Evolutionary conservation across 2,888 invertebrate species (phyloP), one percentile per base, ranked within the genome.

Genomic region (Petrophora chlorosata): DNA sequence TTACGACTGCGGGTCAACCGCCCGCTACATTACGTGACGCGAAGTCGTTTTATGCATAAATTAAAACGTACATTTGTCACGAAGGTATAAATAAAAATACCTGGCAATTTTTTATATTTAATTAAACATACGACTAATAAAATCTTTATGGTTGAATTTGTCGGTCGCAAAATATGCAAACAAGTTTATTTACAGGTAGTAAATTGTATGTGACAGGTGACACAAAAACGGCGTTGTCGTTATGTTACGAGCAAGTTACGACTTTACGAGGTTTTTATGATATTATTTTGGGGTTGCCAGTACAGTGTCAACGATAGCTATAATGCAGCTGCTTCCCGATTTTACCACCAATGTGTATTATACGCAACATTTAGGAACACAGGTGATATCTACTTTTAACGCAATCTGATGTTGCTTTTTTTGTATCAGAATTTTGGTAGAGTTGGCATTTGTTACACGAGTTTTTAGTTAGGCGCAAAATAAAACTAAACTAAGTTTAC

Each of bases 1-100:
- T 29, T 25, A 41, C 29, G 22, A 48, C 29, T 41, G 25, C 17
- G 45, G n/a, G 49, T 33, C 49, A 50, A 25, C 23, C 40, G n/a
- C 34, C 29, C 39, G 39, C 41, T 22, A 43, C 17, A 44, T 54
- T 23, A 43, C 57, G 53, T 57, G 57, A 35, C 30, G 19, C 9
- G 16, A 14, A 35, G 48, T 51, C 50, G 35, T 57, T 57, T 46
- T 46, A 54, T 49, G 48, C 43, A 54, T 52, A 54, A 49, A 46
- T 54, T 53, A 52, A 51, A 56, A 54, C 25, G 42, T 41, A 42
- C 42, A 49, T 30, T 50, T 22, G 49, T 53, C 56, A 54, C 53
- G 53, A 57, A 52, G 29, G 39, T 42, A 43, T 47, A 41, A 41
- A 44, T 47, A 47, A 48, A 43, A 43, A 46, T 43, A 54, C 12